These are phyloP conservation scores for Rhysida immarginata DNA, from an alignment of 1,140 invertebrate species.

Conservation along the genomic window DNA sequence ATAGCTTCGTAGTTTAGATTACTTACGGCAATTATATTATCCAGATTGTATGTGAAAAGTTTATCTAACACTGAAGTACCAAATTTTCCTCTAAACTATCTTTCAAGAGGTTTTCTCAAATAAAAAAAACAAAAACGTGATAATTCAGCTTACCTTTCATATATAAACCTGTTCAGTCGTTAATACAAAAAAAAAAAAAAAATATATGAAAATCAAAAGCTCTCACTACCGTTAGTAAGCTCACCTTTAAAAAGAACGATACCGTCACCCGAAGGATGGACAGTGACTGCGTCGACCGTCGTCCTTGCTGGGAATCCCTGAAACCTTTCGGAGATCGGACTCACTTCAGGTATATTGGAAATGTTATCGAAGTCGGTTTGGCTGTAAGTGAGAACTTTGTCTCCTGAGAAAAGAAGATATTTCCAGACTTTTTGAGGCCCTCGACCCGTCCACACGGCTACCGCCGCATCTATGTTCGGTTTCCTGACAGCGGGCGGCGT, in stretches of 20 bases:
- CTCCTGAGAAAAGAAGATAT: conserved; percentile 6
- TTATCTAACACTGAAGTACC: too few relatives aligned
- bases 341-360: conserved; percentile 5
- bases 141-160: too few relatives aligned
- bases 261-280: conserved; percentile 9
- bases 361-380: conserved; percentile 7
- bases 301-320: conserved; percentile 5
- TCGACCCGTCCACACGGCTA: neutral
- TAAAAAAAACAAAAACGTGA: too few relatives aligned
- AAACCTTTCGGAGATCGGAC: conserved; percentile 3
- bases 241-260: conserved; percentile 7
- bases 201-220: too few relatives aligned
- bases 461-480: conserved; percentile 6
- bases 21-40: too few relatives aligned
- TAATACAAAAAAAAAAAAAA: conserved; percentile 7
- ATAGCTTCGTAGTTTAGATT: too few relatives aligned
- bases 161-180: conserved; percentile 4
- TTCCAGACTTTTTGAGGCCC: neutral
- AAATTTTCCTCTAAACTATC: too few relatives aligned
- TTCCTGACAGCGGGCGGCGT: conserved; percentile 7
- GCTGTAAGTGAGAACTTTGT: conserved; percentile 4
- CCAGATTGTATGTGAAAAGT: too few relatives aligned
- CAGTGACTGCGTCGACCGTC: conserved; percentile 7
- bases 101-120: too few relatives aligned
- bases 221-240: neutral